A percentile compares a stretch with the other conserved stretches of the same genome.
Conservation (phyloP, 1,140 invertebrate species). For the Hylyphantes graminicola region DNA sequence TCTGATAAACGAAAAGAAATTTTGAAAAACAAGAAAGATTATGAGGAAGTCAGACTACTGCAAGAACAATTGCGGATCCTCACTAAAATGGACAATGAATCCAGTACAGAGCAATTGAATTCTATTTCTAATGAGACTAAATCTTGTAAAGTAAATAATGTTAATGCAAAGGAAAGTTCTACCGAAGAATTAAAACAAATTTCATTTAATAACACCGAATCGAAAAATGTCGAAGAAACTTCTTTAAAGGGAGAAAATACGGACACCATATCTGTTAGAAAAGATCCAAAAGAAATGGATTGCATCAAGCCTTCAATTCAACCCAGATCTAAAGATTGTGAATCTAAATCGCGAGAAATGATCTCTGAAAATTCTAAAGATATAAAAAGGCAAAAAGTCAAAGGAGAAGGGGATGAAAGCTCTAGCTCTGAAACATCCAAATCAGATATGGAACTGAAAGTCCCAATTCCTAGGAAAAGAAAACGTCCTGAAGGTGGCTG, state of each 20-base stretch:
- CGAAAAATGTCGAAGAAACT: background rate
- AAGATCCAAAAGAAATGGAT: constrained; percentile 14
- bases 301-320: background rate
- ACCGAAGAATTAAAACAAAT: background rate
- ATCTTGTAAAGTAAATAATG: no score
- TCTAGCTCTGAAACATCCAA: constrained; percentile 13
- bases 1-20: background rate
- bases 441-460: constrained; percentile 23
- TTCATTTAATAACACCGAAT: background rate
- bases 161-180: no score
- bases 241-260: background rate
- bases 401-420: background rate
- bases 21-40: background rate
- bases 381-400: background rate
- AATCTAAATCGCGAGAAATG: constrained; percentile 25
- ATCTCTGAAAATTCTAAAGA: background rate
- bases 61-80: background rate
- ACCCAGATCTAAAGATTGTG: constrained; percentile 7
- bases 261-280: constrained; percentile 12
- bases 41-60: background rate
- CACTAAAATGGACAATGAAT: no score
- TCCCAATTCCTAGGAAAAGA: constrained; percentile 20
- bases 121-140: no score
- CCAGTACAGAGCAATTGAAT: no score
- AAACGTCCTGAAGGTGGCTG: constrained; percentile 6